Evolutionary conservation across 2,797 vertebrate genomes (phyloP), one percentile per base, ranked within the genome.

Genomic region (Spondyliosoma cantharus): DNA sequence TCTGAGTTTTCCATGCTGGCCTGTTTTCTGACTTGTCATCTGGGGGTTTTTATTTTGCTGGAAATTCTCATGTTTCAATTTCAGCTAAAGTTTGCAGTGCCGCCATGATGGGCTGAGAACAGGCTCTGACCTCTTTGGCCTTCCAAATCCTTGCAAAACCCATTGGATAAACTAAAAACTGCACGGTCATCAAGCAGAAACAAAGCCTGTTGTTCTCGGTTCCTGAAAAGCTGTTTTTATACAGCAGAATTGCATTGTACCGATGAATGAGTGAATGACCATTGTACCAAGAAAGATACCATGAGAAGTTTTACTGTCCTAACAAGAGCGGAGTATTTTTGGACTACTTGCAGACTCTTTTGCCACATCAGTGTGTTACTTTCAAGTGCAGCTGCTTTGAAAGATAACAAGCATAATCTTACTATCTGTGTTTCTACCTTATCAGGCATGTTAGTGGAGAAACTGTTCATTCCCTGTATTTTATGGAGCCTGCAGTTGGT

Each of bases 321-420:
- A 3, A 67, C 45, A 56, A 59, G 57, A 66, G 65, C 61, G 54
- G 15, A 57, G 59, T 67, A 71, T 72, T 84, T 81, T 81, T 67
- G 62, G 70, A 66, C 49, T 57, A 48, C 62, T 72, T 45, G 29
- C 32, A 76, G 45, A 60, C 65, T 60, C 29, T 80, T 86, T 71
- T 53, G 6, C 43, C 7, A 6, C 63, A 73, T 78, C 20, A 9
- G 67, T 71, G 61, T 81, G 69, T 76, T 81, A 59, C 85, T 91
- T 89, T 90, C 53, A 86, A 87, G 84, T 87, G 70, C 84, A 87
- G 89, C 87, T 76, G 81, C 78, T 77, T 83, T 69, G 82, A 68
- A 74, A 90, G 88, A 89, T 90, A 90, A 70, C 73, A 20, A 15
- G 46, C 67, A 75, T 89, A 87, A 91, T 91, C 76, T 75, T 62